Percentiles rank a stretch among this genome's conserved stretches.
Evolutionary conservation across 2,113 vertebrate genomes (phyloP).

Genomic region (Glaucidium brasilianum): DNA sequence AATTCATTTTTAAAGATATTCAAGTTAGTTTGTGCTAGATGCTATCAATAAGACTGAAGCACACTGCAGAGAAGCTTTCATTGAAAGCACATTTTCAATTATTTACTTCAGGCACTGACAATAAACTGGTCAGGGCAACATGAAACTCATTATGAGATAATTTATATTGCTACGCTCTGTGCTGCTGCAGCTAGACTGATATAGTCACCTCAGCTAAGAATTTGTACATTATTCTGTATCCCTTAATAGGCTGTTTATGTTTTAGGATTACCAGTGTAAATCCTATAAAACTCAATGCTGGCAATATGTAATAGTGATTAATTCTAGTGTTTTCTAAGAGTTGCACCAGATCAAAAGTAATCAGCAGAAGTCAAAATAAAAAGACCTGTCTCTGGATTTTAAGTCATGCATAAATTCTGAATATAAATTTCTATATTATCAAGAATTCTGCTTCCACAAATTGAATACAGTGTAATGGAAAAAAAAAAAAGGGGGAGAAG

Average conservation of each 20-base stretch:
- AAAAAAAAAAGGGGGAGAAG: background rate
- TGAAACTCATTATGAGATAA: constrained; percentile 20
- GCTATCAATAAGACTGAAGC: background rate
- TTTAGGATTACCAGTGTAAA: constrained; percentile 8
- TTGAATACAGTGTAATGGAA: background rate
- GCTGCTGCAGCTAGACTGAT: background rate
- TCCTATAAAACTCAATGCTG: background rate
- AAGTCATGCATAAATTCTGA: background rate
- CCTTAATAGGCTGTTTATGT: background rate
- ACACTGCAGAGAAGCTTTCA: background rate
- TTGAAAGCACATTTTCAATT: constrained; percentile 1
- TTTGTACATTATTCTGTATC: background rate
- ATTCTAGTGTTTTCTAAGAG: background rate
- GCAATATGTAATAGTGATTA: background rate
- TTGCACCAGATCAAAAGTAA: background rate
- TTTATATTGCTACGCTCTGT: background rate
- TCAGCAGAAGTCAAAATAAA: background rate
- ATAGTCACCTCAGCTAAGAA: background rate
- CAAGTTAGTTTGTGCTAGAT: background rate
- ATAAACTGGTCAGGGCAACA: background rate
- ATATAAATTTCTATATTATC: background rate
- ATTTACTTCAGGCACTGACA: background rate
- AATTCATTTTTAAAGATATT: background rate
- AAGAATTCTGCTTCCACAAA: background rate
- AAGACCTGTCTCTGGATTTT: background rate